Base-by-base conservation (phyloP, 1,140 invertebrate species). In the Stegodyphus dumicola region DNA sequence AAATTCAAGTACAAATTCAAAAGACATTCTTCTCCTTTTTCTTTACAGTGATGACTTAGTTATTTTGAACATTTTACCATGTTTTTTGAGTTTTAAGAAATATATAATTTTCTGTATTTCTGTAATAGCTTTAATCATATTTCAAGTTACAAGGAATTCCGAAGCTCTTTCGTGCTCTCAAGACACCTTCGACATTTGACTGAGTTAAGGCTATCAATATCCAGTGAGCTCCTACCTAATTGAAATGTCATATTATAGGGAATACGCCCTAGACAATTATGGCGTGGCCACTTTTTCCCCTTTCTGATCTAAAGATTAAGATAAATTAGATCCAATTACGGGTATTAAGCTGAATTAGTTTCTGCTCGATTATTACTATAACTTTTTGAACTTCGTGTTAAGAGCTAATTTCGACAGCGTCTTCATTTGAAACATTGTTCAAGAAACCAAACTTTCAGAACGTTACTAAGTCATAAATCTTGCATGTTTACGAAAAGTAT, bases 311-410 rank as follows among this genome's bases (percentile, higher is more conserved):
- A 65, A 73, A 83, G 71, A 83, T 83, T 73, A 54, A 83, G 79
- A 83, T 74, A 74, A 75, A 83, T 83, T 83, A 83, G 52, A 83
- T 83, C 74, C 70, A 83, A 83, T 83, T 83, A 74, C 79, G 74
- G 79, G 66, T 52, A 83, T 83, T 83, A 83, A 56, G 9, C 56
- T 53, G 60, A 74, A 74, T 83, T 83, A 83, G 79, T 74, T 83
- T 74, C 49, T 64, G 10, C 79, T 53, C 69, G 53, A 56, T 83
- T 83, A 74, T 74, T 65, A 83, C 60, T 74, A 17, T 52, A 71
- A 80, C 48, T 80, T 69, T 74, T 65, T 18, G 71, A 83, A 83
- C 66, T 66, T 75, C 79, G 79, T 83, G 79, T 74, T 83, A 74
- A 83, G 60, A 66, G 71, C 79, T 83, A 83, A 83, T 83, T 83